phyloP scores from a whole-genome alignment of 1,140 invertebrate species.

The Eumaeus atala region DNA sequence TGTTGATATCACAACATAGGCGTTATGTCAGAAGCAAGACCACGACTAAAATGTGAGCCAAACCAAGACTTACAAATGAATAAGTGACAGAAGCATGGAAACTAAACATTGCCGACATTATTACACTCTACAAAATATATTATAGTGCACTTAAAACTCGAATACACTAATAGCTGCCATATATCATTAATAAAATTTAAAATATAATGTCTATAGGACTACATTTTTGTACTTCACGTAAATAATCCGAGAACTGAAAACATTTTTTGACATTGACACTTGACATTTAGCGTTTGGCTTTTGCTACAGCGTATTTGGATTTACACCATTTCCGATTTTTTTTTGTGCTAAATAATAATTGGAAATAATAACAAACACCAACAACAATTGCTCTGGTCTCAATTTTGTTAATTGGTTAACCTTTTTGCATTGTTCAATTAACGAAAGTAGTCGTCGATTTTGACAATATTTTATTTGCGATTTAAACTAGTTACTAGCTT shows the following conservation, averaged over 20 bases:
- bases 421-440: no score
- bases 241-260: conserved; percentile 3
- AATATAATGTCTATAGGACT: neutral
- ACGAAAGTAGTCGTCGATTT: no score
- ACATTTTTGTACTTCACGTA: conserved; percentile 6
- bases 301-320: no score
- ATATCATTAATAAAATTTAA: neutral
- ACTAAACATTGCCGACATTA: neutral
- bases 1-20: conserved; percentile 39
- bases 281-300: neutral
- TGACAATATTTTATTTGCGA: no score
- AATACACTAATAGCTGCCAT: neutral
- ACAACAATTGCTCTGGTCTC: no score
- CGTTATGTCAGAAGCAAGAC: conserved; percentile 41
- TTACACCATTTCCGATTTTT: no score
- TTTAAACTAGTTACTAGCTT: no score
- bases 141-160: neutral
- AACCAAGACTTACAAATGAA: conserved; percentile 18
- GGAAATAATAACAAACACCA: no score
- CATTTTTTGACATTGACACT: conserved; percentile 7
- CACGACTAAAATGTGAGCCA: conserved; percentile 45
- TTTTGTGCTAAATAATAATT: no score
- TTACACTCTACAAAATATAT: neutral
- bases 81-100: conserved; percentile 23
- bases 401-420: no score